These are phyloP conservation scores for Phasia obesa DNA, from an alignment of 2,888 invertebrate genomes.

Conservation along the genomic window DNA sequence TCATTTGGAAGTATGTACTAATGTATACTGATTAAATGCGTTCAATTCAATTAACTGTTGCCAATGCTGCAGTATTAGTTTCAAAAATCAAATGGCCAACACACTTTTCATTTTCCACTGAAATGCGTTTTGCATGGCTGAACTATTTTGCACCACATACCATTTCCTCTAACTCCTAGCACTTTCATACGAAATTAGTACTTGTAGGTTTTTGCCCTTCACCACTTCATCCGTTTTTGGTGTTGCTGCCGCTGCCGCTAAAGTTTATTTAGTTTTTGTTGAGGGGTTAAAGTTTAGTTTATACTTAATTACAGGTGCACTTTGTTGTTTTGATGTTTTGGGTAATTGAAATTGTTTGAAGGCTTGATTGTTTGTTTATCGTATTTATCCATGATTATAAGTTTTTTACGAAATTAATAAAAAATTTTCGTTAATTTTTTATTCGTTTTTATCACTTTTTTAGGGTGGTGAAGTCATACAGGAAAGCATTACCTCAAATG, in stretches of 20 bases:
- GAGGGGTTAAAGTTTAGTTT: conserved; percentile 52
- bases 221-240: conserved; percentile 9
- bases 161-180: neutral
- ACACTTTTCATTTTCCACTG: conserved; percentile 43
- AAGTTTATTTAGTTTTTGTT: conserved; percentile 32
- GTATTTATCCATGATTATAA: conserved; percentile 27
- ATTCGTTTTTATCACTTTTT: conserved; percentile 75
- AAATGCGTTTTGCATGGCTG: conserved; percentile 55
- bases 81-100: conserved; percentile 23
- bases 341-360: conserved; percentile 51
- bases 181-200: conserved; percentile 73
- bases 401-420: neutral
- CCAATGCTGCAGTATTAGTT: conserved; percentile 50
- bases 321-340: conserved; percentile 9
- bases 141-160: conserved; percentile 26
- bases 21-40: neutral
- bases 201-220: conserved; percentile 37
- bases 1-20: neutral
- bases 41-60: conserved; percentile 52
- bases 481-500: conserved; percentile 95
- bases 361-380: conserved; percentile 17
- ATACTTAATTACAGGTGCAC: conserved; percentile 71
- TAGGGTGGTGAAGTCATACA: conserved; percentile 97
- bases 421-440: conserved; percentile 20
- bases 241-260: neutral